A percentile compares a stretch with the other conserved stretches of the same genome.
phyloP scores from a whole-genome alignment of 2,888 invertebrate species.

The Emmelina monodactyla region DNA sequence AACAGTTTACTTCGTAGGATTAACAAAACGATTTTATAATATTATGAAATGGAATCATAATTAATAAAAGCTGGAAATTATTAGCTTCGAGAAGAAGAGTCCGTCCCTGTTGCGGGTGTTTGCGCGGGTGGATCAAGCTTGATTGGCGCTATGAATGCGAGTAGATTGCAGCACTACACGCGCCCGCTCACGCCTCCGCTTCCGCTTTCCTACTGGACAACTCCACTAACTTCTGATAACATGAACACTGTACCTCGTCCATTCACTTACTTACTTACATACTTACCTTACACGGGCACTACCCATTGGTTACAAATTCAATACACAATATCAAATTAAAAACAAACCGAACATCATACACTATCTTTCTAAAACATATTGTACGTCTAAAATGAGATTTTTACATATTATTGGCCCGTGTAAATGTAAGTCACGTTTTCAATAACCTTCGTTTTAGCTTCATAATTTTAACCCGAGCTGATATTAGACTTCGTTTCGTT shows the following conservation, averaged over 20 bases:
- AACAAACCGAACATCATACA: not conserved
- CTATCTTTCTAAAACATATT: not conserved
- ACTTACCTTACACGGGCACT: too few relatives aligned
- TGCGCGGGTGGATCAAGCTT: slow-evolving; percentile 54
- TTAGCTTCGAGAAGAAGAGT: too few relatives aligned
- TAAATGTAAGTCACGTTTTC: slow-evolving; percentile 66
- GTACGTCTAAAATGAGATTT: slow-evolving; percentile 1
- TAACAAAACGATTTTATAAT: too few relatives aligned
- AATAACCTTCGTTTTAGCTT: slow-evolving; percentile 66
- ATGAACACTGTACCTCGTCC: too few relatives aligned
- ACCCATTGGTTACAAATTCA: too few relatives aligned
- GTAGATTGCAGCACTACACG: slow-evolving; percentile 49
- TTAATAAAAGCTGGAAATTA: too few relatives aligned
- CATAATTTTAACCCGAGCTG: slow-evolving; percentile 61
- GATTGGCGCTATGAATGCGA: slow-evolving; percentile 64
- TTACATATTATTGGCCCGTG: slow-evolving; percentile 29
- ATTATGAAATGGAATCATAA: too few relatives aligned
- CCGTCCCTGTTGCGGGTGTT: slow-evolving; percentile 33
- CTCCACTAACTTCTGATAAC: too few relatives aligned
- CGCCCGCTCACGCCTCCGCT: slow-evolving; percentile 23
- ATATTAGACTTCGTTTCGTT: slow-evolving; percentile 62
- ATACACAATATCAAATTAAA: too few relatives aligned
- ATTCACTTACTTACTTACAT: too few relatives aligned
- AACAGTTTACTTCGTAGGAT: too few relatives aligned
- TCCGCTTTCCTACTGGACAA: too few relatives aligned